Evolutionary conservation across 2,797 vertebrate species (phyloP), one percentile per base, ranked within the genome.

Genomic region (Gymnothorax reevesii): DNA sequence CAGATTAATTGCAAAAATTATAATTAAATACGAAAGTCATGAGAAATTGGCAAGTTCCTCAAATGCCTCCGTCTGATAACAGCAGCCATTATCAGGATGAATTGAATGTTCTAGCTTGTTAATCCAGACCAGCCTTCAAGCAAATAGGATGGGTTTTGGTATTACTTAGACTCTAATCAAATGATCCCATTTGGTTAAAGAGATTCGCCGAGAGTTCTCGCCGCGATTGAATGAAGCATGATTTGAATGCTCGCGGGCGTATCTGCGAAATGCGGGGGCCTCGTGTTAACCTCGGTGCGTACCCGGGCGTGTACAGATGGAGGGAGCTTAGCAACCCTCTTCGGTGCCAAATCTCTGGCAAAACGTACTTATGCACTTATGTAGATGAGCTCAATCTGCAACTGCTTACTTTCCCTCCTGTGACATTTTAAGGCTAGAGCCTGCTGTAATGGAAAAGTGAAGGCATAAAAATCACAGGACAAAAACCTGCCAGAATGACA

Each of bases 401-500:
- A 60, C 25, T 27, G 57, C 15, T 59, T 59, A 27, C 9, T 60
- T 5, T 6, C 2, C 8, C 25, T 22, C 82, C 9, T 12, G 64
- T 60, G 57, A 83, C 49, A 83, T 84, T 62, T 83, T 62, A 62
- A 83, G 17, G 82, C 13, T 27, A 13, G 20, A 84, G 59, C 25
- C 59, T 33, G 7, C 33, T 75, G 27, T 49, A 15, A 17, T 84
- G 83, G 62, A 84, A 22, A 42, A 17, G 49, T 84, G 49, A 33
- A 33, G 27, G 62, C 83, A 60, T 84, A 33, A 22, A 49, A 64
- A 64, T 84, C 60, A 42, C n/a, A 60, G 83, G 83, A 64, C 57
- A 42, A 84, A 64, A 10, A 17, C 59, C 8, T 3, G 27, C 27
- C 5, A 66, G 33, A 49, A 84, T 84, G 83, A 64, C 83, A n/a